Conservation (phyloP, 2,113 vertebrate genomes). For the Aviceda subcristata region DNA sequence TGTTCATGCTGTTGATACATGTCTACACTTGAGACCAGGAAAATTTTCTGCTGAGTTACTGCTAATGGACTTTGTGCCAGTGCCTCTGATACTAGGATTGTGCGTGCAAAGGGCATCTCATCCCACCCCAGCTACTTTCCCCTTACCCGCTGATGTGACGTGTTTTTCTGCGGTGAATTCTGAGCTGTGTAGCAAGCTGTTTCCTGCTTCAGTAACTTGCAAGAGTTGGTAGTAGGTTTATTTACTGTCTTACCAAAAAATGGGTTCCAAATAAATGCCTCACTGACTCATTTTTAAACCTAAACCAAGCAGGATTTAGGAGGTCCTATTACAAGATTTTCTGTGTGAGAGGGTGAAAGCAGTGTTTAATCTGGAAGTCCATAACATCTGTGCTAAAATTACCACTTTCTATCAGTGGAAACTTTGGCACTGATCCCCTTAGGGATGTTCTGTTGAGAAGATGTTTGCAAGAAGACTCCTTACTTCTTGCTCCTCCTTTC, state of each 20-base stretch:
- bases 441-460: not conserved
- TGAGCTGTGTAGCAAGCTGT: not conserved
- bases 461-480: not conserved
- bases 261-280: not conserved
- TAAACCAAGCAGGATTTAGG: not conserved
- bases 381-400: not conserved
- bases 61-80: not conserved
- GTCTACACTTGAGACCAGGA: not conserved
- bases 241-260: not conserved
- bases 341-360: not conserved
- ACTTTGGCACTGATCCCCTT: not conserved
- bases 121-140: not conserved
- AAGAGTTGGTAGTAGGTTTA: not conserved
- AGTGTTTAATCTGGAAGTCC: not conserved
- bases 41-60: not conserved
- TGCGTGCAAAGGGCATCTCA: not conserved
- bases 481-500: not conserved
- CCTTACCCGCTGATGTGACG: rapidly evolving
- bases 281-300: not conserved
- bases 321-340: not conserved
- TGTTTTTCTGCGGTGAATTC: not conserved
- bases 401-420: not conserved
- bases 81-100: not conserved
- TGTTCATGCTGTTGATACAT: rapidly evolving
- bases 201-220: not conserved